phyloP scores from a whole-genome alignment of 2,113 vertebrate genomes.

The Forbesichthys agassizii region DNA sequence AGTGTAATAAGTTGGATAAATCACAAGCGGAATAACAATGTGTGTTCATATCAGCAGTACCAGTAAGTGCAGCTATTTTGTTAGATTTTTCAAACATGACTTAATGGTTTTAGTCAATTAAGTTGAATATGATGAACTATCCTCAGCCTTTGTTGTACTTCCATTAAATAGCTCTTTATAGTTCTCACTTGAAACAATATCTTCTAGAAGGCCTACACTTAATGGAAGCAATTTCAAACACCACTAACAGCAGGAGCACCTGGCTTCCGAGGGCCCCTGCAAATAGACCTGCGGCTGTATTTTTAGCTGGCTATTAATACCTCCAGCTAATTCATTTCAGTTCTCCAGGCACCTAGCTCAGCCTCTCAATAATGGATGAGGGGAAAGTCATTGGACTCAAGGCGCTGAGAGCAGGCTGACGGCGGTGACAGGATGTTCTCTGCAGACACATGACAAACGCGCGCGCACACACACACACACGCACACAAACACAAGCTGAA shows the following conservation, averaged over 20 bases:
- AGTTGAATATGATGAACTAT: no score
- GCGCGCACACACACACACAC: no score
- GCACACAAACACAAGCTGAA: constrained; percentile 34
- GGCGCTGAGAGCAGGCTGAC: constrained; percentile 57
- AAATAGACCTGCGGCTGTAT: constrained; percentile 71
- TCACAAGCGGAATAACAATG: background rate
- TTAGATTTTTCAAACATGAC: background rate
- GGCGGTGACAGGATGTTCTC: constrained; percentile 54
- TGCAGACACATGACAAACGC: constrained; percentile 50
- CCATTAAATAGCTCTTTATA: constrained; percentile 15
- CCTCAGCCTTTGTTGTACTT: background rate
- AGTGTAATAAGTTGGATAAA: constrained; percentile 26
- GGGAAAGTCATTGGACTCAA: constrained; percentile 75
- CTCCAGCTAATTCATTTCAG: constrained; percentile 75
- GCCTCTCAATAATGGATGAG: constrained; percentile 79
- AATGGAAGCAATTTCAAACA: constrained; percentile 29
- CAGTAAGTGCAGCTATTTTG: background rate
- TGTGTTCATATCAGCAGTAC: background rate
- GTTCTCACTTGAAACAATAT: constrained; percentile 23
- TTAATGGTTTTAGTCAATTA: background rate
- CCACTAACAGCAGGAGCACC: constrained; percentile 47
- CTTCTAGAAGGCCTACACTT: constrained; percentile 24
- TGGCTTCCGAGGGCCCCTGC: constrained; percentile 54
- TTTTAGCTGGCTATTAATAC: constrained; percentile 78
- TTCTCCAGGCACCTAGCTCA: constrained; percentile 71